These are phyloP conservation scores for Tetrao urogallus DNA, from an alignment of 2,113 vertebrate species.

Conservation along the genomic window DNA sequence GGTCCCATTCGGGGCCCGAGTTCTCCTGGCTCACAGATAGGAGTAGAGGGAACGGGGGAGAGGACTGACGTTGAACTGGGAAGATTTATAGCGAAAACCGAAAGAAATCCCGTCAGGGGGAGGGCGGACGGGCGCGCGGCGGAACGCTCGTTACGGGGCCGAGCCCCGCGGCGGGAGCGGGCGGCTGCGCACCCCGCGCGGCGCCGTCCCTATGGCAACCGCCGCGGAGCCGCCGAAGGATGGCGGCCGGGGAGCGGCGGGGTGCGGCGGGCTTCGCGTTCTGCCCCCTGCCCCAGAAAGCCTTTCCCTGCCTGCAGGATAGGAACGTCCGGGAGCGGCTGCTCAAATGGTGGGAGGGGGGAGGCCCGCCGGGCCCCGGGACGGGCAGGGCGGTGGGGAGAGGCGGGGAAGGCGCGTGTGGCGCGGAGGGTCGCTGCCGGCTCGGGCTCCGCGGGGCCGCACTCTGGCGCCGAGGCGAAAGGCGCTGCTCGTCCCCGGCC, in stretches of 20 bases:
- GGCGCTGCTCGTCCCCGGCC: too few species aligned
- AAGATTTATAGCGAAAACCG: rapidly evolving
- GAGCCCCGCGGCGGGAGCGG: neutral
- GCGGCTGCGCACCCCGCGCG: rapidly evolving
- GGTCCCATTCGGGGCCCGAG: neutral
- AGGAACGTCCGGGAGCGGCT: conserved; percentile 57
- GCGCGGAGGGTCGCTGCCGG: too few species aligned
- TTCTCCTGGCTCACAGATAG: rapidly evolving
- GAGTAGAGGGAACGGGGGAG: too few species aligned
- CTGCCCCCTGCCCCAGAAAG: conserved; percentile 68
- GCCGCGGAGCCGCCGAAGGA: neutral
- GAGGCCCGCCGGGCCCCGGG: too few species aligned
- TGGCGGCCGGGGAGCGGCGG: neutral
- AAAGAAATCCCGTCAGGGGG: neutral
- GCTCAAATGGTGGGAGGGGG: conserved; percentile 78
- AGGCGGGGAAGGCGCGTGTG: too few species aligned
- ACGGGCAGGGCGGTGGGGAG: neutral
- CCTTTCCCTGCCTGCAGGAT: conserved; percentile 64
- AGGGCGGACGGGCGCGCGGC: rapidly evolving
- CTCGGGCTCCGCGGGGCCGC: too few species aligned
- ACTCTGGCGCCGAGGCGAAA: neutral
- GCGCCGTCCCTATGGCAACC: conserved; percentile 53
- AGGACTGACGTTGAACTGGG: rapidly evolving
- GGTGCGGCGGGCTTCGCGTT: conserved; percentile 18
- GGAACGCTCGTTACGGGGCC: neutral